Conservation (phyloP, 2,797 vertebrate genomes). For the Remorina albescens region DNA sequence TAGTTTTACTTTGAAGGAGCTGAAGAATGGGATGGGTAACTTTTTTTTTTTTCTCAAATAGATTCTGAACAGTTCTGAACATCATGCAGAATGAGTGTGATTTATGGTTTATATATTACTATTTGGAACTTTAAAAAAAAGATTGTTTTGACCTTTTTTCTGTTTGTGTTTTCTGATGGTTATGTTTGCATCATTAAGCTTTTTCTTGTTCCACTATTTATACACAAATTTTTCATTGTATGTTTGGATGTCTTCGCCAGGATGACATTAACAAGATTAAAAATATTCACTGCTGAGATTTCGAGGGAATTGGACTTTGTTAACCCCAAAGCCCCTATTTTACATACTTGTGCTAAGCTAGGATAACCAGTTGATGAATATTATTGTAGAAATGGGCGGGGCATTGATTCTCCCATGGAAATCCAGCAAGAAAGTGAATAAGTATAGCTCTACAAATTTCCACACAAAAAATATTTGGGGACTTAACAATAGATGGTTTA, state of each 20-base stretch:
- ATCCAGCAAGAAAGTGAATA: too few relatives aligned
- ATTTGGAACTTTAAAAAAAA: not conserved
- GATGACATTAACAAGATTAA: not conserved
- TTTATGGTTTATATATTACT: not conserved
- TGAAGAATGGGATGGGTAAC: not conserved
- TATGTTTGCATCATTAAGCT: not conserved
- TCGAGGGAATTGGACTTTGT: not conserved
- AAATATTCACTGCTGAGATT: not conserved
- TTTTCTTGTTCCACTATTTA: too few relatives aligned
- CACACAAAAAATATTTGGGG: too few relatives aligned
- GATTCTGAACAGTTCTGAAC: not conserved
- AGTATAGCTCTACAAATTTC: too few relatives aligned
- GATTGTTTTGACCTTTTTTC: not conserved
- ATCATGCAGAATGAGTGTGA: not conserved
- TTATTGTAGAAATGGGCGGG: too few relatives aligned
- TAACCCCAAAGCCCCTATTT: not conserved
- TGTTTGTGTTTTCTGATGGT: not conserved
- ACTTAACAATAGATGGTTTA: not conserved
- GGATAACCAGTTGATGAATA: not conserved
- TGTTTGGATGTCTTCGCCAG: too few relatives aligned
- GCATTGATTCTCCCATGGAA: too few relatives aligned
- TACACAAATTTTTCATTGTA: too few relatives aligned
- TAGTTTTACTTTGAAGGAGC: conserved; percentile 1
- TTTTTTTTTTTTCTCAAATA: not conserved
- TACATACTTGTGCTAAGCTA: not conserved